phyloP scores from a whole-genome alignment of 2,113 vertebrate species.

The Ptilonorhynchus violaceus region DNA sequence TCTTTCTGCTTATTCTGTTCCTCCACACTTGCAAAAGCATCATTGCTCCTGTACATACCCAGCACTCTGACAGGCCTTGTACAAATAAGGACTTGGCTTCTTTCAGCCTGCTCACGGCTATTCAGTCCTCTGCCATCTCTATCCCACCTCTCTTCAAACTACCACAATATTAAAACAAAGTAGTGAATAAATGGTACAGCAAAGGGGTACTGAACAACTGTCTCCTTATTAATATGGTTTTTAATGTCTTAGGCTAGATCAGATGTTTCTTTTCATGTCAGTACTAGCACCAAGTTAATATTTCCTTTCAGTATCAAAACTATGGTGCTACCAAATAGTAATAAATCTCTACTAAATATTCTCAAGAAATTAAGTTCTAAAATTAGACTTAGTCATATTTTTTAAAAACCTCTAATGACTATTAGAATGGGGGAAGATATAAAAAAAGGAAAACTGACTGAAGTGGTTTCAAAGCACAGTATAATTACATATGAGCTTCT shows the following conservation, averaged over 20 bases:
- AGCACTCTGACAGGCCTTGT: not conserved
- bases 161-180: not conserved
- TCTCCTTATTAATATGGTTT: not conserved
- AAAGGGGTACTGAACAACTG: not conserved
- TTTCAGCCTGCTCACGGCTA: not conserved
- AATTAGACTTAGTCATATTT: not conserved
- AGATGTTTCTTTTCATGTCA: not conserved
- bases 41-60: accelerated
- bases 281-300: not conserved
- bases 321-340: not conserved
- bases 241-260: not conserved
- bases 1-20: not conserved
- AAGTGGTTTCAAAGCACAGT: not conserved
- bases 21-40: not conserved
- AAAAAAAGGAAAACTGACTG: not conserved
- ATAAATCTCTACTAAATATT: not conserved
- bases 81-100: not conserved
- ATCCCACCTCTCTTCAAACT: not conserved
- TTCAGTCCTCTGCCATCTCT: not conserved
- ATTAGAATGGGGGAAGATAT: not conserved
- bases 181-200: not conserved
- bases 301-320: not conserved
- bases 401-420: not conserved
- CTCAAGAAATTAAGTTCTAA: not conserved
- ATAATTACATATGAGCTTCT: not conserved